Conservation (phyloP, 2,888 invertebrate species). For the Plebejus argus region DNA sequence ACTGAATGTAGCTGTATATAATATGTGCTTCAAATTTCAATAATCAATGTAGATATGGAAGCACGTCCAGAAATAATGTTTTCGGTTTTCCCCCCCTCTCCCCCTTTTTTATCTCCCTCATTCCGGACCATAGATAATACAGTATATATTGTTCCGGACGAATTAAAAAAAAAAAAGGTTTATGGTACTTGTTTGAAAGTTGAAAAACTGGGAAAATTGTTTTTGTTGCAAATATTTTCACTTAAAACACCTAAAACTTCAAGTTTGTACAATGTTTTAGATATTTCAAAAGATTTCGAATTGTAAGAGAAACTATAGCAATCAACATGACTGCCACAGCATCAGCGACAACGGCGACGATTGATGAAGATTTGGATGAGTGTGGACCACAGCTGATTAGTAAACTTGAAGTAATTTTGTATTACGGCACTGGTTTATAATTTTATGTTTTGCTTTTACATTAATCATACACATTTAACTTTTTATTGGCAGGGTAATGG, state of each 20-base stretch:
- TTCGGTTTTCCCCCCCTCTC: too few species aligned
- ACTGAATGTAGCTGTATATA: too few species aligned
- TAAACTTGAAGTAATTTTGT: slow-evolving; percentile 84
- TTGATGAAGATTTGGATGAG: slow-evolving; percentile 83
- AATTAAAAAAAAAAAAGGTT: too few species aligned
- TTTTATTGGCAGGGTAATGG: slow-evolving; percentile 88
- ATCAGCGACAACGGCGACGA: slow-evolving; percentile 74
- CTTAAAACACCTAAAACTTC: too few species aligned
- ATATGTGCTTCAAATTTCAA: too few species aligned
- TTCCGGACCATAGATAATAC: too few species aligned
- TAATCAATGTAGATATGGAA: too few species aligned
- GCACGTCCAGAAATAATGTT: too few species aligned
- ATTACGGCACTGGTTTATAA: neutral
- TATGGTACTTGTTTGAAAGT: too few species aligned
- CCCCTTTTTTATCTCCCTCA: too few species aligned
- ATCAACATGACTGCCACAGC: slow-evolving; percentile 67
- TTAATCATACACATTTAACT: neutral
- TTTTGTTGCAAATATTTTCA: neutral
- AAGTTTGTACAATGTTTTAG: slow-evolving; percentile 2
- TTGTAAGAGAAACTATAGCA: neutral
- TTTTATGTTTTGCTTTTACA: neutral
- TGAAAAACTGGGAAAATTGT: too few species aligned
- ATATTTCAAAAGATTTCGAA: neutral
- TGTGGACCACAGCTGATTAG: slow-evolving; percentile 86
- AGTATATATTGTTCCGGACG: too few species aligned